Base-by-base conservation (phyloP, 2,113 vertebrate genomes). In the Chascanopsetta lugubris region DNA sequence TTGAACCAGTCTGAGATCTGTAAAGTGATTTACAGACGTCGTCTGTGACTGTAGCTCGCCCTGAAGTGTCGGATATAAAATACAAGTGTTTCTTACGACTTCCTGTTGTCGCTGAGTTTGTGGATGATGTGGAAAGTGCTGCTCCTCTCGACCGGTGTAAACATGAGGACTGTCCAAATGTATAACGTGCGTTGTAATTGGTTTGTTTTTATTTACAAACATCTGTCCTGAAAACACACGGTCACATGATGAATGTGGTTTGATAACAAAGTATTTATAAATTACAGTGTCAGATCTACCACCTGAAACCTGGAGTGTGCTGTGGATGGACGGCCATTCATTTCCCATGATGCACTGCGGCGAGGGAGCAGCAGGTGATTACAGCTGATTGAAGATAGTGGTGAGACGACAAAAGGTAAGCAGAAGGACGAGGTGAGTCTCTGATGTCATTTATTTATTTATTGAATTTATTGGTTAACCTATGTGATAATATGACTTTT, bases 1-100 rank as follows among this genome's bases (percentile, higher is more conserved):
- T 85, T 90, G 87, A 91, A 88, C 63, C 65, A 69, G 69, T 80
- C 61, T 42, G 65, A 51, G 73, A 79, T 84, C 75, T 89, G 77
- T 75, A 65, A 70, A 42, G 15, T 42, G 29, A 30, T 30, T 30
- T 5, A 30, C 29, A 30, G 38, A 42, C 17, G 66, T 32, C 47
- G 57, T 77, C 69, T 81, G 76, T 58, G 62, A 66, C 59, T 86
- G 78, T 85, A 77, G 82, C 47, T 69, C 65, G 76, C 69, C 77
- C 72, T 79, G 70, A 82, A 69, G 71, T 82, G 79, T 88, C 77
- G 48, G 76, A 87, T 82, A 49, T 9, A 82, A 82, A 85, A 88
- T 85, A 87, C 69, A 87, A 71, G 80, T 77, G 82, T 84, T 85
- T 84, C 79, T 77, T 84, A 84, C 73, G 40, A 78, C 30, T 15